Base-by-base conservation (phyloP, 1,140 invertebrate genomes). In the Zaprionus tsacasi region DNA sequence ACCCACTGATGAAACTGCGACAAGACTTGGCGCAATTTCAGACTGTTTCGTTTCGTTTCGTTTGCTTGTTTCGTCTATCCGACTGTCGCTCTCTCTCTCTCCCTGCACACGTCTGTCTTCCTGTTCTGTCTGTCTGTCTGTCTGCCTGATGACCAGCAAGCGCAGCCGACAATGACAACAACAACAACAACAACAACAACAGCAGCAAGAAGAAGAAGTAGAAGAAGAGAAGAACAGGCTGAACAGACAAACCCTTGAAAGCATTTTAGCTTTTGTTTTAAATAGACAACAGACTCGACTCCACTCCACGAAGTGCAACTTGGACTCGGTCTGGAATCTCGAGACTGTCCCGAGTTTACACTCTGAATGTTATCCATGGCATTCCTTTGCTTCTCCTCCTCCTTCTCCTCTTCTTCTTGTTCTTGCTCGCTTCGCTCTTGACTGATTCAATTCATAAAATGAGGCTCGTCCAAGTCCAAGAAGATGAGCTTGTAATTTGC, bases 371-470 rank as follows among this genome's bases (percentile, higher is more conserved):
- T 68, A 54, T 50, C 17, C 45, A 17, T 30, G 40, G 33, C 56
- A 43, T 68, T 57, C 38, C 64, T 65, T 58, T 52, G 10, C 45
- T 50, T 21, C 15, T 33, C 21, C 21, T 30, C 27, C 27, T 40
- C 3, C 12, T 40, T 6, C 38, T 40, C 38, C 12, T 5, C n/a
- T 12, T 50, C 15, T 7, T 30, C 25, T 27, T 40, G 30, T 40
- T 40, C 48, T 21, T 21, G 21, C 30, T 68, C 48, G 61, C 74
- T 70, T 76, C 71, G 70, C 71, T 86, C 40, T 90, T 89, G 85
- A 89, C 85, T 82, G 85, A 89, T 89, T 89, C 78, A 86, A 89
- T 89, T 89, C 85, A 90, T 89, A 90, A 89, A 89, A 59, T 60
- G 33, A 63, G 50, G 30, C 38, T 60, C 60, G n/a, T 64, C 8